A percentile compares a stretch with the other conserved stretches of the same genome.
Evolutionary conservation across 2,888 invertebrate species (phyloP).

Genomic region (Oxyteleia sp.): DNA sequence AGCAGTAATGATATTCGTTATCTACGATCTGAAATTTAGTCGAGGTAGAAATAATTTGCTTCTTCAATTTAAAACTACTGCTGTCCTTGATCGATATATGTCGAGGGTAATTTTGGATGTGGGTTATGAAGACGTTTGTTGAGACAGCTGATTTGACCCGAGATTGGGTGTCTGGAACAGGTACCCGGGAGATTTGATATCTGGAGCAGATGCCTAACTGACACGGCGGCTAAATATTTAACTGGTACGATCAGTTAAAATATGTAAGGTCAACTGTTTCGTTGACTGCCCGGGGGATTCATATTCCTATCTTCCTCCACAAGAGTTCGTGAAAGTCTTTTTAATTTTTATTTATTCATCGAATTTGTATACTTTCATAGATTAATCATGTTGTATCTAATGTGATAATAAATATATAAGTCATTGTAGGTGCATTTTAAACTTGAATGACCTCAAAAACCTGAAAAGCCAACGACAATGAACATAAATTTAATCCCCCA

Average conservation of each 20-base stretch:
- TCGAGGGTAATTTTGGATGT: constrained; percentile 9
- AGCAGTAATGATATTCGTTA: no score
- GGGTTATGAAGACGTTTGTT: constrained; percentile 35
- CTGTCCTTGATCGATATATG: no score
- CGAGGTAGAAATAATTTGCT: no score
- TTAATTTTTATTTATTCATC: background rate
- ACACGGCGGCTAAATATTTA: constrained; percentile 39
- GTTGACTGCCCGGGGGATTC: constrained; percentile 28
- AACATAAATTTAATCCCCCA: background rate
- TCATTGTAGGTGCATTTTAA: no score
- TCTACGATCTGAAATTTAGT: no score
- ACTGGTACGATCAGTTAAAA: constrained; percentile 33
- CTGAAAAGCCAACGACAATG: background rate
- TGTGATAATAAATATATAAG: no score
- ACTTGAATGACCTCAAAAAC: background rate
- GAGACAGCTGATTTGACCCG: constrained; percentile 31
- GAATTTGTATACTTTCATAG: no score
- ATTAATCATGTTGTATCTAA: no score
- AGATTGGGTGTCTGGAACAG: constrained; percentile 29
- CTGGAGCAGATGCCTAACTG: constrained; percentile 41
- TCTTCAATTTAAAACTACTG: no score
- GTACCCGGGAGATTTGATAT: constrained; percentile 42
- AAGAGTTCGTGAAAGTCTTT: background rate
- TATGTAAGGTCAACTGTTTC: constrained; percentile 28
- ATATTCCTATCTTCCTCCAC: background rate